Evolutionary conservation across 2,797 vertebrate genomes (phyloP).

Genomic region (Leuciscus waleckii): DNA sequence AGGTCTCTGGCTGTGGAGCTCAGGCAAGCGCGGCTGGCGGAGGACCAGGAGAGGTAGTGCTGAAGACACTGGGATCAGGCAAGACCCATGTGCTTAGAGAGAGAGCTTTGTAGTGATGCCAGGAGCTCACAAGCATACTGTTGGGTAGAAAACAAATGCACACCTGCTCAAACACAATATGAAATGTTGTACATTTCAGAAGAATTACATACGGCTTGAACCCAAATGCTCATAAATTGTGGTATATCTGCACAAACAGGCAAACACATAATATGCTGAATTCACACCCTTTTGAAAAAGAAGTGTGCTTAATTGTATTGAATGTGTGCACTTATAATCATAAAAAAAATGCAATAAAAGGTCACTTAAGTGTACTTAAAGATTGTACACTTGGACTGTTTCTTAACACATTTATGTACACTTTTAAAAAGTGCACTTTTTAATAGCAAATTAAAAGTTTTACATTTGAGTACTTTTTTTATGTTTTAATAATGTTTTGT

Average conservation of each 20-base stretch:
- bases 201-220: slow-evolving; percentile 3
- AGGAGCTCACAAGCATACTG: slow-evolving; percentile 66
- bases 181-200: slow-evolving; percentile 14
- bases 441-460: background rate
- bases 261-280: background rate
- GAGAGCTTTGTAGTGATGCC: slow-evolving; percentile 77
- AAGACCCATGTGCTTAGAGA: slow-evolving; percentile 74
- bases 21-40: slow-evolving; percentile 71
- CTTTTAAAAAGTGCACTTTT: background rate
- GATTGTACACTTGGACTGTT: background rate
- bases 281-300: background rate
- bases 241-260: slow-evolving; percentile 14
- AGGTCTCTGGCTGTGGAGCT: slow-evolving; percentile 74
- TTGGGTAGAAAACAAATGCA: slow-evolving; percentile 57
- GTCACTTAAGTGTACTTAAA: background rate
- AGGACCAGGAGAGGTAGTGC: slow-evolving; percentile 67
- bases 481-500: background rate
- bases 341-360: background rate
- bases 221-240: background rate
- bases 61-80: slow-evolving; percentile 63
- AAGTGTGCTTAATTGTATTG: background rate
- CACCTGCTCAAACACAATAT: slow-evolving; percentile 38
- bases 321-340: background rate
- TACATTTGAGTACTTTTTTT: background rate
- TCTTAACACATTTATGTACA: background rate